Percentiles rank a stretch among this genome's conserved stretches.
These are phyloP conservation scores for Embiotoca jacksoni DNA, from an alignment of 2,113 vertebrate genomes.

Conservation along the genomic window DNA sequence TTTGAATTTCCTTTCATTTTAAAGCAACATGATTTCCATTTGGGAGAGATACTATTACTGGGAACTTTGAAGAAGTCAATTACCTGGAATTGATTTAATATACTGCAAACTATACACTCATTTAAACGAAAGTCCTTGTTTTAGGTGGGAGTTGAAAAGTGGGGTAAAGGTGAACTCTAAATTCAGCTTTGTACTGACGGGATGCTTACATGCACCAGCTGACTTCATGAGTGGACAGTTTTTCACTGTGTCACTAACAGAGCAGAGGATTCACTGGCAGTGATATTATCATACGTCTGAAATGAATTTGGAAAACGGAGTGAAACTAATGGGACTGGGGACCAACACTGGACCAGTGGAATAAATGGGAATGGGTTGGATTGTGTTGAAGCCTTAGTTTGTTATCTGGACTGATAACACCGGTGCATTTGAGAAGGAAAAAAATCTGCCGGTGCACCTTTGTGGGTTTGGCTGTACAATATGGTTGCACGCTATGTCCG, in stretches of 20 bases:
- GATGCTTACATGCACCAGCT: neutral
- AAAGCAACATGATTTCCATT: neutral
- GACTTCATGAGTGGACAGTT: slow-evolving; percentile 3
- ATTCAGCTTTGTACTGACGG: neutral
- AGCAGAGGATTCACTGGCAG: slow-evolving; percentile 11
- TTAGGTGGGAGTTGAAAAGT: neutral
- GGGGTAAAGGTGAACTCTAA: neutral
- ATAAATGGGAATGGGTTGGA: slow-evolving; percentile 10
- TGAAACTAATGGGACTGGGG: slow-evolving; percentile 33
- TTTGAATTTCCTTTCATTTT: neutral
- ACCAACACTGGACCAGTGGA: slow-evolving; percentile 13
- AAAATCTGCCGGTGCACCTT: neutral
- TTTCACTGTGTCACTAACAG: neutral
- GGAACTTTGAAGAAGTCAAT: neutral
- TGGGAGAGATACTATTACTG: no score
- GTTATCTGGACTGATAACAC: slow-evolving; percentile 26
- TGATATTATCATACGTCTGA: slow-evolving; percentile 18
- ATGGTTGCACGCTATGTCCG: neutral
- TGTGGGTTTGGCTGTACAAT: slow-evolving; percentile 6
- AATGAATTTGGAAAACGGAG: slow-evolving; percentile 43
- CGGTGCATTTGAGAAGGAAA: slow-evolving; percentile 1
- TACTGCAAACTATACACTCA: neutral
- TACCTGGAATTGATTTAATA: neutral
- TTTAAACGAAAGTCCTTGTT: neutral
- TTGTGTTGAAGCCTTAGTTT: slow-evolving; percentile 32